phyloP scores from a whole-genome alignment of 2,113 vertebrate species.

The Cebus imitator region DNA sequence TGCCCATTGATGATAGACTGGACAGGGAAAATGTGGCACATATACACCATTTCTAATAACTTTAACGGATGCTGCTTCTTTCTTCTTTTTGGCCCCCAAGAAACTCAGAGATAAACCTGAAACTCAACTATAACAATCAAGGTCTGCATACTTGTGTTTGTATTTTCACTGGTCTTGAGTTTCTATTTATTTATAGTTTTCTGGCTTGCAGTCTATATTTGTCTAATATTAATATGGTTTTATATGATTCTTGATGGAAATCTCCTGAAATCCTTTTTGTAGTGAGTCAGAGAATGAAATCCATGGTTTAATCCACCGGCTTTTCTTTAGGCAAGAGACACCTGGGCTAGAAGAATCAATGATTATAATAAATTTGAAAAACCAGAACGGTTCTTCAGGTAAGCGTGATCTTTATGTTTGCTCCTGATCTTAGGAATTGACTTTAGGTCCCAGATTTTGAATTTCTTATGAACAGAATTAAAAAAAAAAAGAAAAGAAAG shows the following conservation, averaged over 20 bases:
- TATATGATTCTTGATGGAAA: neutral
- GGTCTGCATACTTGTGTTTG: neutral
- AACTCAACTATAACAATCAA: neutral
- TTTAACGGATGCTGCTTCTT: neutral
- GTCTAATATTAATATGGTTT: constrained; percentile 27
- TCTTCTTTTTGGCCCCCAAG: neutral
- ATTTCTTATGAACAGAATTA: neutral
- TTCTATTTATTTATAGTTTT: neutral
- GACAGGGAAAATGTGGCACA: too few relatives aligned
- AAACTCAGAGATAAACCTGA: neutral
- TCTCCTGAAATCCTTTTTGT: neutral
- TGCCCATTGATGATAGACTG: too few relatives aligned
- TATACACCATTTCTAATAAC: neutral
- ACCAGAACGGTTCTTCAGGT: neutral
- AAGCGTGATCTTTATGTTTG: neutral
- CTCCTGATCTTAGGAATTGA: neutral
- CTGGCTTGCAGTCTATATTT: neutral
- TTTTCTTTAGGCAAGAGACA: constrained; percentile 3
- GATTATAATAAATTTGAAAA: constrained; percentile 35
- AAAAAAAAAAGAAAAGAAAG: neutral
- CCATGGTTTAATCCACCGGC: neutral
- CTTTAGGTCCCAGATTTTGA: constrained; percentile 26
- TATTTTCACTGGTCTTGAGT: neutral
- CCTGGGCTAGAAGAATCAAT: constrained; percentile 22
- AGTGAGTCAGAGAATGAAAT: constrained; percentile 33